A percentile compares a stretch with the other conserved stretches of the same genome.
These are phyloP conservation scores for Pavo muticus DNA, from an alignment of 2,113 vertebrate species.

Conservation along the genomic window DNA sequence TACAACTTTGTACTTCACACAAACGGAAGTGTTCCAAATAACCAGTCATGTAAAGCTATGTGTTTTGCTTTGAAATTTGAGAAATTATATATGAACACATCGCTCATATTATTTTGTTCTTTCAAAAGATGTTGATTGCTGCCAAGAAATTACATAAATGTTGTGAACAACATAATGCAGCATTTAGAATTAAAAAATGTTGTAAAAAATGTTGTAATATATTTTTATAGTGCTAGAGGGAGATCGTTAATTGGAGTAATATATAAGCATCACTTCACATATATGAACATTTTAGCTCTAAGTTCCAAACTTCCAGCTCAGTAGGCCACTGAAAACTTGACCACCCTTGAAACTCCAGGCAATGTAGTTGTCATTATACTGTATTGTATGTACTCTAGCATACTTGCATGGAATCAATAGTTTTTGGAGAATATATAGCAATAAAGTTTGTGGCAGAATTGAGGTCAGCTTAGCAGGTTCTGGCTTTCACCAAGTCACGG, in stretches of 20 bases:
- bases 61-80: neutral
- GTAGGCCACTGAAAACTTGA: neutral
- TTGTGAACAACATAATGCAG: neutral
- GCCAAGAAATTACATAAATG: neutral
- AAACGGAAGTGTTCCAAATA: neutral
- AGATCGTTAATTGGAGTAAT: neutral
- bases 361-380: neutral
- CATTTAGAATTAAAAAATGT: neutral
- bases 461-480: neutral
- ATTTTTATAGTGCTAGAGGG: neutral
- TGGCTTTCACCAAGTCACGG: neutral
- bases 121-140: neutral
- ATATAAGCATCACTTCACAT: neutral
- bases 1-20: neutral
- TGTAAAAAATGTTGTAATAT: neutral
- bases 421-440: neutral
- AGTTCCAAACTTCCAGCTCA: neutral
- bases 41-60: fast-evolving
- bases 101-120: neutral
- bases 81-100: neutral
- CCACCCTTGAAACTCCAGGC: neutral
- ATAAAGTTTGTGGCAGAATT: neutral
- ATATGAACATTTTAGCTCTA: neutral
- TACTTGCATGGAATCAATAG: neutral
- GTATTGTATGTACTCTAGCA: neutral